These are phyloP conservation scores for Etia nguti DNA, from an alignment of 2,113 vertebrate genomes.

Conservation along the genomic window DNA sequence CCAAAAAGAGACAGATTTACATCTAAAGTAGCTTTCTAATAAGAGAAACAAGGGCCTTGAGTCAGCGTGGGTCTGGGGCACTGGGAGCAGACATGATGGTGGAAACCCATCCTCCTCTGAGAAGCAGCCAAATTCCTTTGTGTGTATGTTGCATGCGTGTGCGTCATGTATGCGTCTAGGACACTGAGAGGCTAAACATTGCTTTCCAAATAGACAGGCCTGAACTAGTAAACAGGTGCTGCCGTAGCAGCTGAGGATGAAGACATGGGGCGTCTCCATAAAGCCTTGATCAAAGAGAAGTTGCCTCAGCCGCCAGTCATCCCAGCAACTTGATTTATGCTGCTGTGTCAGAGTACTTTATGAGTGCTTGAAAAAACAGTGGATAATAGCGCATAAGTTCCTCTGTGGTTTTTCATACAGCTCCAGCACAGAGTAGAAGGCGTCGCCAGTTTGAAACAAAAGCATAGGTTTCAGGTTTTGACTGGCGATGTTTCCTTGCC, in stretches of 20 bases:
- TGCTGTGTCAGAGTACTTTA: conserved; percentile 57
- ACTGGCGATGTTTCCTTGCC: background rate
- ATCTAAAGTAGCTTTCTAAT: conserved; percentile 12
- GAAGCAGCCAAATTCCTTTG: conserved; percentile 47
- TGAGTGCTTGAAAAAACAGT: conserved; percentile 34
- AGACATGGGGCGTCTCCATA: conserved; percentile 74
- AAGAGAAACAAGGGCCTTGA: background rate
- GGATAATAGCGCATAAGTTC: conserved; percentile 14
- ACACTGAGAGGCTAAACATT: conserved; percentile 39
- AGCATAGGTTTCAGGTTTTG: background rate
- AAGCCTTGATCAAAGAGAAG: conserved; percentile 81
- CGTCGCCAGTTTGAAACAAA: background rate
- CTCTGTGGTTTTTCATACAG: background rate
- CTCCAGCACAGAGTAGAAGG: background rate
- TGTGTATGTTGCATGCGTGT: conserved; percentile 40
- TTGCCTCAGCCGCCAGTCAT: conserved; percentile 74
- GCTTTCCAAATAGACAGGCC: conserved; percentile 72
- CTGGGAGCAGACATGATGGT: background rate
- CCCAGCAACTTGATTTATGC: conserved; percentile 66
- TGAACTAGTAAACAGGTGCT: conserved; percentile 85
- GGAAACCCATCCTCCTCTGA: conserved; percentile 1
- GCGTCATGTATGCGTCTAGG: conserved; percentile 42
- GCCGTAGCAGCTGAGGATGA: conserved; percentile 71
- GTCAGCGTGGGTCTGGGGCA: background rate
- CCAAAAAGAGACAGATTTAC: background rate